Percentiles rank a stretch among this genome's conserved stretches.
These are phyloP conservation scores for Daboia siamensis DNA, from an alignment of 2,113 vertebrate species.

Conservation along the genomic window DNA sequence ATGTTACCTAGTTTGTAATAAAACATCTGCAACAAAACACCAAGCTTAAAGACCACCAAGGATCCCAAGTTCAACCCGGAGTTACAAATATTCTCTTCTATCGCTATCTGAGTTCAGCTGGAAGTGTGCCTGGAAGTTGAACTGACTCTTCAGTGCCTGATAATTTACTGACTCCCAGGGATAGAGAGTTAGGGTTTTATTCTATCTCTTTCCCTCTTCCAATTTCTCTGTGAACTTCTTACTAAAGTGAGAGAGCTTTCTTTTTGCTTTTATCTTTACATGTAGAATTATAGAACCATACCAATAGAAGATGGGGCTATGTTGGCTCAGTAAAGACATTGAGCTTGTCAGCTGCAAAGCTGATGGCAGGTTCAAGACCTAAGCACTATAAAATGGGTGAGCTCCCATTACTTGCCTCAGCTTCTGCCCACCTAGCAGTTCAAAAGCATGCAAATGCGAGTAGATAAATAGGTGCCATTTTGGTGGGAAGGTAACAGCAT, in stretches of 20 bases:
- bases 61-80: background rate
- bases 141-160: background rate
- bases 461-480: background rate
- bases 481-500: background rate
- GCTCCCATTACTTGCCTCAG: background rate
- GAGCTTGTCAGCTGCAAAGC: background rate
- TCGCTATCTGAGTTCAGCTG: background rate
- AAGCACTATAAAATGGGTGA: background rate
- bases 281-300: background rate
- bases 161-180: background rate
- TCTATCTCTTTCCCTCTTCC: background rate
- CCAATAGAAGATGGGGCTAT: background rate
- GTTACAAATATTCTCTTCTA: background rate
- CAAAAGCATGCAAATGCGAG: background rate
- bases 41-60: background rate
- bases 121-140: background rate
- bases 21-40: background rate
- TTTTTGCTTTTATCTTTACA: background rate
- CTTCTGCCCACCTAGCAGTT: background rate
- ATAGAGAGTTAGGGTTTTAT: background rate
- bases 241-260: background rate
- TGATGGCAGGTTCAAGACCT: background rate
- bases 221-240: background rate
- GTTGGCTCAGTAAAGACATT: background rate
- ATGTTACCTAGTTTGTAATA: background rate